Evolutionary conservation across 2,113 vertebrate genomes (phyloP).

Genomic region (Zosterops japonicus): DNA sequence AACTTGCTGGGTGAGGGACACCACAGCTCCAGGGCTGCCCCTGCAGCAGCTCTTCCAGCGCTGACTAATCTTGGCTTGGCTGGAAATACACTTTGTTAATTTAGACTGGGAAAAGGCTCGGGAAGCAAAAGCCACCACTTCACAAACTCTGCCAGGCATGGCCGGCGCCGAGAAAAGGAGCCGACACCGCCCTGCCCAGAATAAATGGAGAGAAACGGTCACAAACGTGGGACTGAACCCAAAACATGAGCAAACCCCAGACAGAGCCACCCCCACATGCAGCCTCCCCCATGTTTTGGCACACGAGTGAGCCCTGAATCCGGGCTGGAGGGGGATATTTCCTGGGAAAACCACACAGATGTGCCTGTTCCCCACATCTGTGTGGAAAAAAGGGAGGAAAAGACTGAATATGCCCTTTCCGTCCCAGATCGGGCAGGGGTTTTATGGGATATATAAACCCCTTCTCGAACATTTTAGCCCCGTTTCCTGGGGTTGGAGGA

Average conservation of each 20-base stretch:
- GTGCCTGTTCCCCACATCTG: accelerated
- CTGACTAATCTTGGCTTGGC: neutral
- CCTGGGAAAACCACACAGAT: neutral
- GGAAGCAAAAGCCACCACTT: neutral
- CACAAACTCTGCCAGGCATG: neutral
- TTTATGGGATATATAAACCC: neutral
- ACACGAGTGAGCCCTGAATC: neutral
- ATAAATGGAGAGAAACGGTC: neutral
- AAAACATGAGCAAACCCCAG: neutral
- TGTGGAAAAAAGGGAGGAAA: neutral
- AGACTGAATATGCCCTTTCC: neutral
- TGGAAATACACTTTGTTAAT: neutral
- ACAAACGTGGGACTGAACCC: neutral
- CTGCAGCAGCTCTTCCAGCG: neutral
- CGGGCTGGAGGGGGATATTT: neutral
- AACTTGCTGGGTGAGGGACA: neutral
- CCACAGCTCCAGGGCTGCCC: neutral
- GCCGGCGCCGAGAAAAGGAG: neutral
- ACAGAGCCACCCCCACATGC: neutral
- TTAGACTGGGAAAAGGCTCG: neutral
- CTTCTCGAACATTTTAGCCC: neutral
- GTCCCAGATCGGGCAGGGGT: neutral
- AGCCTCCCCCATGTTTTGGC: neutral
- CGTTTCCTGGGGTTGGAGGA: neutral
- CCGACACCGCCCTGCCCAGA: neutral